Evolutionary conservation across 2,888 invertebrate genomes (phyloP), one percentile per base, ranked within the genome.

Genomic region (Gnatocerus cornutus): DNA sequence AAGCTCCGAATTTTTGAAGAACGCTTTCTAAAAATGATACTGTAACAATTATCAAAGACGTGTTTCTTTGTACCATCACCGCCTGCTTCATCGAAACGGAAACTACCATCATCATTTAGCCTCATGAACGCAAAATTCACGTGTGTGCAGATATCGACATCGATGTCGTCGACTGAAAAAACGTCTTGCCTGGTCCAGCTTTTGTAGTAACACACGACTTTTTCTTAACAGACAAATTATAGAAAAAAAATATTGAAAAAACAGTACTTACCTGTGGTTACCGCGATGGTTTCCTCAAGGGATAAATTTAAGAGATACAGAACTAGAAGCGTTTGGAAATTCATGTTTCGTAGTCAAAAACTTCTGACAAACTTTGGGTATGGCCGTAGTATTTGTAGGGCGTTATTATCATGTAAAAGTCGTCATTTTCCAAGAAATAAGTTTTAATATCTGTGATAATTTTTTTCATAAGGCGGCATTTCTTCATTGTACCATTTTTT

Each of bases 1-100:
- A 80, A 0, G 81, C 83, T 70, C 85, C 87, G 78, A 90, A 89
- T 69, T 86, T 84, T 3, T 83, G 81, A 50, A 87, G 88, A 66
- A 87, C 88, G 74, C 2, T 3, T 41, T 86, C 61, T 61, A 30
- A 33, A 48, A 48, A 16, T 6, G 7, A 14, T 33, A 3, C 21
- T 53, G 1, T 10, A 53, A 53, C 7, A 10, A 30, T 46, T 33
- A 43, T 45, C 12, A 37, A 39, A 39, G n/a, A 39, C 7, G 37
- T 37, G 21, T 21, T 21, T n/a, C 4, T 29, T 39, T n/a, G 8
- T 41, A 41, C 41, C 41, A 41, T 41, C 12, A 48, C 61, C 53
- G 9, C 33, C 63, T n/a, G 10, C 33, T 27, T 9, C 41, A 13
- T 61, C 68, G 1, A 53, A 41, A 7, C 61, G 52, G 30, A 66